phyloP scores from a whole-genome alignment of 2,113 vertebrate genomes.

The Anser cygnoides region DNA sequence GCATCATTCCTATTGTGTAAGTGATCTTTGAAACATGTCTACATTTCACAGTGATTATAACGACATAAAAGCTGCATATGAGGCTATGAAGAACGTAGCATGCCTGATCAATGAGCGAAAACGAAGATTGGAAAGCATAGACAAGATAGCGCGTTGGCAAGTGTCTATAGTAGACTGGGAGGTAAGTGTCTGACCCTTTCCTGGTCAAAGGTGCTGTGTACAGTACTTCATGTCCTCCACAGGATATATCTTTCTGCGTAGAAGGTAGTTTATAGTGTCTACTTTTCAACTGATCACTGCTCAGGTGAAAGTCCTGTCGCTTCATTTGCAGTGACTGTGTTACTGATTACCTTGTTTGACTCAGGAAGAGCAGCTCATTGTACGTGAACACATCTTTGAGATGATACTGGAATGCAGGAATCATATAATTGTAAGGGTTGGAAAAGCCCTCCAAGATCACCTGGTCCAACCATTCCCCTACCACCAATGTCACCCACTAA shows the following conservation, averaged over 20 bases:
- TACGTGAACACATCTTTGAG: neutral
- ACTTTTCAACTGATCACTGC: neutral
- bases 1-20: neutral
- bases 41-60: constrained; percentile 84
- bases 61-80: constrained; percentile 88
- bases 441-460: no score
- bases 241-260: neutral
- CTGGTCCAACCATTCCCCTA: no score
- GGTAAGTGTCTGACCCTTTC: constrained; percentile 76
- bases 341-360: constrained; percentile 8
- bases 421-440: no score
- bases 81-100: constrained; percentile 97
- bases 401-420: neutral
- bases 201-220: constrained; percentile 27
- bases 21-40: neutral
- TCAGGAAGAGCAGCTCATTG: neutral
- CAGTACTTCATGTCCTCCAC: neutral
- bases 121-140: constrained; percentile 91
- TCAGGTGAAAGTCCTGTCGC: constrained; percentile 19
- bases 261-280: neutral
- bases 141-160: constrained; percentile 97
- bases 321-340: neutral
- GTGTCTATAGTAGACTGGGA: constrained; percentile 95
- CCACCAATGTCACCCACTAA: no score
- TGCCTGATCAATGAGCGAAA: constrained; percentile 97